These are phyloP conservation scores for Corydoras maculifer DNA, from an alignment of 2,113 vertebrate species.

Conservation along the genomic window DNA sequence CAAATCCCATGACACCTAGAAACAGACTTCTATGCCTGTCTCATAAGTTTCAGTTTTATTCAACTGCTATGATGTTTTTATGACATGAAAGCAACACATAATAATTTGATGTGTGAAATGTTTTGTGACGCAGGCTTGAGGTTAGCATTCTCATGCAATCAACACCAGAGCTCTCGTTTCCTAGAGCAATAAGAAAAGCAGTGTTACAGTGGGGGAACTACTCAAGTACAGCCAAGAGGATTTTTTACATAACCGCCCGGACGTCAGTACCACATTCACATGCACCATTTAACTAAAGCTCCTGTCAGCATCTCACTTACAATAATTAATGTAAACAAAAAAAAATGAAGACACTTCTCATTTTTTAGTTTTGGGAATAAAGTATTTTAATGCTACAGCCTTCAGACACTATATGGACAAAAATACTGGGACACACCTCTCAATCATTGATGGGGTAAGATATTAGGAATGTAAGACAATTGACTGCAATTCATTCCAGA, in stretches of 20 bases:
- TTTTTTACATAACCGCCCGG: slow-evolving; percentile 60
- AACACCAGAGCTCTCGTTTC: slow-evolving; percentile 48
- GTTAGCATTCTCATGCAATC: slow-evolving; percentile 52
- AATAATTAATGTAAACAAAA: background rate
- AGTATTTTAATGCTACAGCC: no score
- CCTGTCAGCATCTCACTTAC: background rate
- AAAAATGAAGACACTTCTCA: background rate
- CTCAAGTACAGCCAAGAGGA: slow-evolving; percentile 60
- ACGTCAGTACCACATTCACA: slow-evolving; percentile 51
- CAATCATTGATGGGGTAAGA: no score
- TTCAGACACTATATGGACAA: no score
- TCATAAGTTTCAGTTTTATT: no score
- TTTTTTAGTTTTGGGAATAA: no score
- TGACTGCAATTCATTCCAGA: no score
- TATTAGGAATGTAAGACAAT: no score
- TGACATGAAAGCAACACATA: no score
- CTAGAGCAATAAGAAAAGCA: slow-evolving; percentile 48
- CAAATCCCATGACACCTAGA: no score
- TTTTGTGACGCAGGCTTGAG: slow-evolving; percentile 47
- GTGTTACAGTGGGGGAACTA: slow-evolving; percentile 56
- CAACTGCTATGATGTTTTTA: no score
- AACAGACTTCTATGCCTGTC: no score
- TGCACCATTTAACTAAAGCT: background rate
- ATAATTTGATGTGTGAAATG: background rate
- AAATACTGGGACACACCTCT: no score